Evolutionary conservation across 2,797 vertebrate species (phyloP).

Genomic region (Hypotaenidia okinawae): DNA sequence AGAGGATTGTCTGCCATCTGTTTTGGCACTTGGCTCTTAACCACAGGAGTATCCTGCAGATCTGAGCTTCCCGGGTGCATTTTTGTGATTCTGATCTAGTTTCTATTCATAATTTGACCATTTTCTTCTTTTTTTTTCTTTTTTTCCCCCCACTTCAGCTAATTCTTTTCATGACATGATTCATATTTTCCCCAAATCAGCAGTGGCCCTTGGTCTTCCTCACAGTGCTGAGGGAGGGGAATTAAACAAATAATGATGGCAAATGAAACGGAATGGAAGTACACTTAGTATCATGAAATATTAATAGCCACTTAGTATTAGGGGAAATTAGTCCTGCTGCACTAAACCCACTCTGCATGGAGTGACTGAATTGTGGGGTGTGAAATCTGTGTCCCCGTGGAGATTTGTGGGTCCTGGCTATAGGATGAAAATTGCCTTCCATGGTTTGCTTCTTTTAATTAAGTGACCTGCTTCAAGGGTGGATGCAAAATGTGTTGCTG

Average conservation of each 20-base stretch:
- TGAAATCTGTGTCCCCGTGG: not conserved
- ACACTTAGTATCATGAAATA: conserved; percentile 50
- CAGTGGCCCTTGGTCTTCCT: not conserved
- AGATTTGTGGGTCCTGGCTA: not conserved
- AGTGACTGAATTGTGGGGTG: not conserved
- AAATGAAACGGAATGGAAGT: conserved; percentile 23
- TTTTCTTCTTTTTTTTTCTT: not conserved
- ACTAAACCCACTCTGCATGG: not conserved
- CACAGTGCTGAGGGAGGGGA: not conserved
- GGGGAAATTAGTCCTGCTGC: not conserved
- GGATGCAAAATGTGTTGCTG: not conserved
- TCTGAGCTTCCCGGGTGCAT: not conserved
- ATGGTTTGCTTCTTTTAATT: not conserved
- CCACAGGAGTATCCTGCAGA: not conserved
- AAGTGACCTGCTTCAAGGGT: not conserved
- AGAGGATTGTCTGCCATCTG: not conserved
- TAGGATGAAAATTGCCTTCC: not conserved
- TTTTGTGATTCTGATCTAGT: not conserved
- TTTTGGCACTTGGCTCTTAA: not conserved
- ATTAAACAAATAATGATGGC: conserved; percentile 49
- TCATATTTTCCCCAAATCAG: not conserved
- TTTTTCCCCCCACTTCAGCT: not conserved
- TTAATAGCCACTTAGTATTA: conserved; percentile 6
- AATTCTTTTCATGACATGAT: not conserved
- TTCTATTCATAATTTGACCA: not conserved